A percentile compares a stretch with the other conserved stretches of the same genome.
Evolutionary conservation across 2,888 invertebrate species (phyloP).

Genomic region (Acleris literana): DNA sequence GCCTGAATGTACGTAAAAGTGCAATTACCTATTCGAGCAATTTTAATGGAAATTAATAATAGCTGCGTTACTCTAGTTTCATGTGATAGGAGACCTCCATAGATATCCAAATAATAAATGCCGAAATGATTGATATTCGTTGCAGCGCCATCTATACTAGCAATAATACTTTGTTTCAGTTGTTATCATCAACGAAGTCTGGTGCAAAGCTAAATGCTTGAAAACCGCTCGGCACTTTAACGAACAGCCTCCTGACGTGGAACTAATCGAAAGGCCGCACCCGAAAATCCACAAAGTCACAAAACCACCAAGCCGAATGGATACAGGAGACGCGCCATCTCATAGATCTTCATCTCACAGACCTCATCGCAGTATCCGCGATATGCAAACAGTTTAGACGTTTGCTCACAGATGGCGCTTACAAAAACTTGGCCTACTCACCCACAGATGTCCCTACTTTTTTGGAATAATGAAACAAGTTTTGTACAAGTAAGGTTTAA

Average conservation of each 20-base stretch:
- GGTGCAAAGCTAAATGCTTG: conserved; percentile 63
- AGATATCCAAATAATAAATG: no score
- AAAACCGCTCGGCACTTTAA: conserved; percentile 50
- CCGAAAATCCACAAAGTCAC: conserved; percentile 24
- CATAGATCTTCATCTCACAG: neutral
- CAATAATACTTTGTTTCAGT: conserved; percentile 53
- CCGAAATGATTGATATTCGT: no score
- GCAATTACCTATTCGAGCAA: no score
- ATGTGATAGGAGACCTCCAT: no score
- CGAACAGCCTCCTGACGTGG: conserved; percentile 50
- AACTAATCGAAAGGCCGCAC: conserved; percentile 52
- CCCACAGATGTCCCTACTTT: conserved; percentile 45
- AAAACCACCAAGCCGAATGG: conserved; percentile 39
- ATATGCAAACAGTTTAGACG: conserved; percentile 1
- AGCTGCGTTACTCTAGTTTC: no score
- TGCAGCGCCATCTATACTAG: conserved; percentile 41
- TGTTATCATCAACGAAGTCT: conserved; percentile 65
- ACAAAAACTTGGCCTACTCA: conserved; percentile 37
- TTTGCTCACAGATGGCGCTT: neutral
- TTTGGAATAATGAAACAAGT: conserved; percentile 20
- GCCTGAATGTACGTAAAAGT: no score
- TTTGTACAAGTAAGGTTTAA: conserved; percentile 16
- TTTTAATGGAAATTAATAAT: no score
- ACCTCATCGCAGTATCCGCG: neutral
- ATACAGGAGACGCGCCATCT: conserved; percentile 16